Evolutionary conservation across 2,888 invertebrate species (phyloP), one percentile per base, ranked within the genome.

Genomic region (Apodemia duryi): DNA sequence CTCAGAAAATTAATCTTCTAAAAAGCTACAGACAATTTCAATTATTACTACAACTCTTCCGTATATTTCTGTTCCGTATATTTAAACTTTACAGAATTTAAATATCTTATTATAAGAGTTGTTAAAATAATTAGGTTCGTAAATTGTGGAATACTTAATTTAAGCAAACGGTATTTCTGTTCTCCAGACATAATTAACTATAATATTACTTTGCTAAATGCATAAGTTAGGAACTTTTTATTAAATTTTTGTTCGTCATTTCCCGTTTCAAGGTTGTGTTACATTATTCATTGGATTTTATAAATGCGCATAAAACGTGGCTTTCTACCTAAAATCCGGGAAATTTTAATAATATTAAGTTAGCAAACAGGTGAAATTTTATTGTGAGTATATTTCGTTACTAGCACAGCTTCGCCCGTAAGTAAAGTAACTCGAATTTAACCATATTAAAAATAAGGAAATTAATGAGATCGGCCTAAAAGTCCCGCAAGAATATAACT

Each of bases 101-200:
- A 43, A 38, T 38, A 13, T 46, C 5, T 46, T 46, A 46, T 46
- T 46, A 46, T 13, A 5, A 13, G 4, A 1, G 5, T 13, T 52
- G 21, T 52, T 52, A 28, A 52, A 52, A 52, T 54, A 54, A 57
- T 57, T 57, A 32, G 28, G 32, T 13, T 29, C 28, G 3, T 57
- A 29, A 57, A 32, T 32, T 11, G 21, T 21, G 21, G 57, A 57
- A 68, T 65, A 67, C 46, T 67, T 65, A 74, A 75, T 69, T 72
- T 69, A 72, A 72, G 73, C 73, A 68, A 69, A 70, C 68, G 67
- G 61, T 68, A 66, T 63, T 63, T 63, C 66, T 61, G 49, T 63
- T 63, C 63, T 62, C 64, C 65, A 63, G 66, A 70, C 71, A 71
- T 74, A 75, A 75, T 76, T 75, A 75, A 74, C 72, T 74, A 68